Percentiles rank a stretch among this genome's conserved stretches.
Conservation (phyloP, 2,797 vertebrate genomes). For the Microchirus variegatus region DNA sequence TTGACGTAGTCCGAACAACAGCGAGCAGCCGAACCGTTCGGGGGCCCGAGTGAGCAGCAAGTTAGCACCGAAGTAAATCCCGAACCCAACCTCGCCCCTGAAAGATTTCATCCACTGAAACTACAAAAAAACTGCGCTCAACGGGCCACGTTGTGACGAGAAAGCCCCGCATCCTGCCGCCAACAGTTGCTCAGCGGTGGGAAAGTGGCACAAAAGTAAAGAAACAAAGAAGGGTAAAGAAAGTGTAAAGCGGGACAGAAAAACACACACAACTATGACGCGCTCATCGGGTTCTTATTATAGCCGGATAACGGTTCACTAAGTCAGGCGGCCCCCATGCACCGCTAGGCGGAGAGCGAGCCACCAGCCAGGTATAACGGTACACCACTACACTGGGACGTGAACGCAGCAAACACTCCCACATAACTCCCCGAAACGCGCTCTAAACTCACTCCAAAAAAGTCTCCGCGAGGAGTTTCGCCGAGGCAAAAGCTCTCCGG, state of each 20-base stretch:
- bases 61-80: conserved; percentile 50
- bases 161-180: conserved; percentile 61
- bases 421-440: conserved; percentile 52
- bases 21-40: conserved; percentile 15
- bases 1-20: neutral
- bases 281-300: conserved; percentile 9
- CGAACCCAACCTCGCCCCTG: conserved; percentile 69
- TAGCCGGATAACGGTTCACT: conserved; percentile 85
- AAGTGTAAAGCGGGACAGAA: conserved; percentile 15
- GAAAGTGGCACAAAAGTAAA: conserved; percentile 54
- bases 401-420: conserved; percentile 51
- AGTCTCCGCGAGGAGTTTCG: conserved; percentile 51
- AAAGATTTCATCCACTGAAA: conserved; percentile 12
- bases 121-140: conserved; percentile 49
- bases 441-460: conserved; percentile 60
- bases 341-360: conserved; percentile 81
- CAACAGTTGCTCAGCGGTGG: conserved; percentile 42
- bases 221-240: conserved; percentile 23
- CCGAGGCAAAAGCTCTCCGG: conserved; percentile 10
- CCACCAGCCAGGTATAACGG: conserved; percentile 83
- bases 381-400: conserved; percentile 70
- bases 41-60: conserved; percentile 37
- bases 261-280: neutral
- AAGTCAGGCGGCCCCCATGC: conserved; percentile 63
- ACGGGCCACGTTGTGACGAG: conserved; percentile 66